Conservation (phyloP, 2,797 vertebrate species). For the Toxotes lorentzi region DNA sequence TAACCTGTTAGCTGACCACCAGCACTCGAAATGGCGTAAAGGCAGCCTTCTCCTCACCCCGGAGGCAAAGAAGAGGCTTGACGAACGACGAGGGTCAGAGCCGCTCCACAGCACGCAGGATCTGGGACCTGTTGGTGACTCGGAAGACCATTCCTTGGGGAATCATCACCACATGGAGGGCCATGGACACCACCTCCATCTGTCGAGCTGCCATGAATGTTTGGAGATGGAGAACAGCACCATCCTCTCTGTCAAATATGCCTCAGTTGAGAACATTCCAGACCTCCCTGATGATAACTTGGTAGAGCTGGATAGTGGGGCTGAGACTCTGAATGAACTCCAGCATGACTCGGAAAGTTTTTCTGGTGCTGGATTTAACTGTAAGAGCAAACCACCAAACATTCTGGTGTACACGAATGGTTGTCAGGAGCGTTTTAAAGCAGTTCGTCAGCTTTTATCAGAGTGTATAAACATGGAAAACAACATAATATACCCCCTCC, state of each 20-base stretch:
- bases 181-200: slow-evolving; percentile 88
- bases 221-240: slow-evolving; percentile 94
- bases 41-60: slow-evolving; percentile 57
- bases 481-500: slow-evolving; percentile 89
- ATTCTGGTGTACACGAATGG: slow-evolving; percentile 90
- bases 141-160: slow-evolving; percentile 45
- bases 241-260: slow-evolving; percentile 92
- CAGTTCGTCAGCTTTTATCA: slow-evolving; percentile 79
- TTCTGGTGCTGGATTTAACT: slow-evolving; percentile 43
- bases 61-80: slow-evolving; percentile 42
- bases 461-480: slow-evolving; percentile 88
- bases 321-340: slow-evolving; percentile 43
- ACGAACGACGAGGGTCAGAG: slow-evolving; percentile 71
- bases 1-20: slow-evolving; percentile 18
- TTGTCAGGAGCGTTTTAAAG: slow-evolving; percentile 74
- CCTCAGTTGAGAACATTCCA: slow-evolving; percentile 92
- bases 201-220: slow-evolving; percentile 94
- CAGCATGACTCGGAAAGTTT: slow-evolving; percentile 16
- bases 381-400: slow-evolving; percentile 88
- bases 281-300: slow-evolving; percentile 87
- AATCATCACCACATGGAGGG: slow-evolving; percentile 82
- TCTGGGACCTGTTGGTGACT: slow-evolving; percentile 17
- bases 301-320: slow-evolving; percentile 26
- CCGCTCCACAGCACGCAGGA: slow-evolving; percentile 44
- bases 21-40: slow-evolving; percentile 40